Evolutionary conservation across 2,113 vertebrate species (phyloP).

Genomic region (Sisor rabdophorus): DNA sequence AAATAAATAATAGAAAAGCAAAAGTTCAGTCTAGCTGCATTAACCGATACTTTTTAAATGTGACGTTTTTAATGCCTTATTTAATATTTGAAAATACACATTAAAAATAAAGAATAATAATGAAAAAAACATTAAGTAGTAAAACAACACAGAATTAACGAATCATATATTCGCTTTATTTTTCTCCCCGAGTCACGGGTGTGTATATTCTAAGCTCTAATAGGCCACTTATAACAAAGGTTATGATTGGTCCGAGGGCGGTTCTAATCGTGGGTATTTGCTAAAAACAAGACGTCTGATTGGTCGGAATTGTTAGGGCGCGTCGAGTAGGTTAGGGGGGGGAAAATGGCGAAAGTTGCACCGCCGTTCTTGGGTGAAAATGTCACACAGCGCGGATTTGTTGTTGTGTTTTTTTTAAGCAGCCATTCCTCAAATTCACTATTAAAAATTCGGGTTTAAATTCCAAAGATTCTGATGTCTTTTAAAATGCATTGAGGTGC

Average conservation of each 20-base stretch:
- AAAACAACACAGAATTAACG: too few species aligned
- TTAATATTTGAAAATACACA: too few species aligned
- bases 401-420: neutral
- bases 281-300: neutral
- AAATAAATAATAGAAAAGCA: too few species aligned
- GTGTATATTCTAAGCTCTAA: neutral
- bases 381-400: conserved; percentile 21
- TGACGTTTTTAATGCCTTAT: too few species aligned
- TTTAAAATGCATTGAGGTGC: neutral
- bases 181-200: neutral
- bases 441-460: too few species aligned
- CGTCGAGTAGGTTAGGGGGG: neutral
- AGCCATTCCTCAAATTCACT: neutral
- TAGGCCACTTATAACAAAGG: neutral
- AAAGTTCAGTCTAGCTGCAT: too few species aligned
- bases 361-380: conserved; percentile 56
- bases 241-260: neutral
- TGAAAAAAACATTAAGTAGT: too few species aligned
- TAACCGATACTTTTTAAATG: too few species aligned
- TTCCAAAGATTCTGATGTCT: too few species aligned
- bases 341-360: conserved; percentile 49
- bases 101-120: too few species aligned
- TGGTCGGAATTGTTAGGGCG: neutral
- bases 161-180: neutral
- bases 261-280: too few species aligned